Conservation (phyloP, 2,888 invertebrate genomes). For the Caenorhabditis sinica region DNA sequence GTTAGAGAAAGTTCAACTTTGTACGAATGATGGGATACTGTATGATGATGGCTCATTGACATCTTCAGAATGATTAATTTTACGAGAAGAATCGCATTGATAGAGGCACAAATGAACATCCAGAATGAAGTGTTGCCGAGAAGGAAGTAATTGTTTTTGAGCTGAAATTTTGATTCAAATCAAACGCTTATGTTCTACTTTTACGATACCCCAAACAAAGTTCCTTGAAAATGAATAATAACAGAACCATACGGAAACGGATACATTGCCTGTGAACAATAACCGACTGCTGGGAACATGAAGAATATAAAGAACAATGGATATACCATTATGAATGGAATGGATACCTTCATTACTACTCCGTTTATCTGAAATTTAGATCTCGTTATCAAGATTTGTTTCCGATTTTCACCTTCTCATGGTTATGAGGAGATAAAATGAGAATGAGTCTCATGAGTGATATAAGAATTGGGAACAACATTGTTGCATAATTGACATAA, state of each 20-base stretch:
- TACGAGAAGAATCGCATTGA: slow-evolving; percentile 29
- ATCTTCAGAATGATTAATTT: slow-evolving; percentile 31
- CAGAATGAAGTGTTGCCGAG: slow-evolving; percentile 37
- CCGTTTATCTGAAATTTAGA: slow-evolving; percentile 34
- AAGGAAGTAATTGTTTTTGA: slow-evolving; percentile 34
- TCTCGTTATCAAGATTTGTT: background rate
- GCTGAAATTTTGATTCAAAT: background rate
- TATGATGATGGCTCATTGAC: background rate
- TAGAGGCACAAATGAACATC: slow-evolving; percentile 18
- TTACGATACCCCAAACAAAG: slow-evolving; percentile 9
- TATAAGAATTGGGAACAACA: slow-evolving; percentile 53
- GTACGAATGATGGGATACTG: slow-evolving; percentile 11
- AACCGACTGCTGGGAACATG: slow-evolving; percentile 46
- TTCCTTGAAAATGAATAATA: slow-evolving; percentile 18
- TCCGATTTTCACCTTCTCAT: slow-evolving; percentile 24
- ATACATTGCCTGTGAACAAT: slow-evolving; percentile 30
- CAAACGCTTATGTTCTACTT: background rate
- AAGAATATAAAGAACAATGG: slow-evolving; percentile 41
- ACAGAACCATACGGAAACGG: slow-evolving; percentile 49
- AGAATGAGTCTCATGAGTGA: slow-evolving; percentile 36
- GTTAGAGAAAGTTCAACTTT: slow-evolving; percentile 49
- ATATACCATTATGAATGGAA: slow-evolving; percentile 37
- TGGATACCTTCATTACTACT: background rate
- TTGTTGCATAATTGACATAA: slow-evolving; percentile 52
- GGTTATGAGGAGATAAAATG: slow-evolving; percentile 29